These are phyloP conservation scores for Shargacucullia verbasci DNA, from an alignment of 2,888 invertebrate genomes.

Conservation along the genomic window DNA sequence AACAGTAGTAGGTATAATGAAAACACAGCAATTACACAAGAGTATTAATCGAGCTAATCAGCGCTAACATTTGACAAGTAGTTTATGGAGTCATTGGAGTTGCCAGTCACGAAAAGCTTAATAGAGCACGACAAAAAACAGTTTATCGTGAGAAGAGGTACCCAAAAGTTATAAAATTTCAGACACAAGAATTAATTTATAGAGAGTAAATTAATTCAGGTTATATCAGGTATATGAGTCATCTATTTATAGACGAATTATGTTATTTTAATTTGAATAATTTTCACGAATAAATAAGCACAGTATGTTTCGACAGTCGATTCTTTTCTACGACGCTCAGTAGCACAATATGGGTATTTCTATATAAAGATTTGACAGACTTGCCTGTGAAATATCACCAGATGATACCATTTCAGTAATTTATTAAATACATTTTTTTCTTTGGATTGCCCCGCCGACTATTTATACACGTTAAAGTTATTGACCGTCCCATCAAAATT, in stretches of 20 bases:
- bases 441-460: no score
- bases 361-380: constrained; percentile 11
- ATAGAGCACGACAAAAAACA: constrained; percentile 23
- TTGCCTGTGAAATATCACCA: constrained; percentile 22
- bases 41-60: constrained; percentile 24
- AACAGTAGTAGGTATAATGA: no score
- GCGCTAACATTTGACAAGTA: constrained; percentile 29
- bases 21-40: constrained; percentile 8
- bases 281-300: no score
- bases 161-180: constrained; percentile 4
- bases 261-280: no score
- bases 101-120: constrained; percentile 33
- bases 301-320: no score
- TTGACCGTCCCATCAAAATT: no score
- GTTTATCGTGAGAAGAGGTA: constrained; percentile 12
- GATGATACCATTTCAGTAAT: no score
- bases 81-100: constrained; percentile 19
- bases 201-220: no score
- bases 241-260: no score
- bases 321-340: constrained; percentile 16
- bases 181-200: background rate
- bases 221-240: no score
- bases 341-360: constrained; percentile 18
- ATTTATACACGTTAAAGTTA: no score
- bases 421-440: no score